These are phyloP conservation scores for Megaceryle maxima DNA, from an alignment of 2,113 vertebrate genomes.

Conservation along the genomic window DNA sequence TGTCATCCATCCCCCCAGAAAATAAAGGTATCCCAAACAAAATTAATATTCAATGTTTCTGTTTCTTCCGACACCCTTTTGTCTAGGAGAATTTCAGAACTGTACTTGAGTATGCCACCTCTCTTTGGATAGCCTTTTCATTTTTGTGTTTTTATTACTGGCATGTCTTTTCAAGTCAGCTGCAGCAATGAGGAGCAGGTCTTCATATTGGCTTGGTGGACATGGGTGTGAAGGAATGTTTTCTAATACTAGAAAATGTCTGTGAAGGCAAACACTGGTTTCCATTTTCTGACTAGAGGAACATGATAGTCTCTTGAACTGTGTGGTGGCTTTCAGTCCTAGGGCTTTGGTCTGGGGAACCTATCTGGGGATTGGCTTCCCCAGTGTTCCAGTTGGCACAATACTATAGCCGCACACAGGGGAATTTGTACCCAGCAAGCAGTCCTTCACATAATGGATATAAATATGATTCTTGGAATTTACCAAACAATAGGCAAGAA, in stretches of 20 bases:
- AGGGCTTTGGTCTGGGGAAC: not conserved
- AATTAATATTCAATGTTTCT: not conserved
- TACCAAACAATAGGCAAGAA: conserved; percentile 60
- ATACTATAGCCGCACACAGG: not conserved
- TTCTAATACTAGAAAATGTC: not conserved
- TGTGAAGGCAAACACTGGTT: not conserved
- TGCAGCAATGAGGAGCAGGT: not conserved
- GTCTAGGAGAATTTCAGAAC: not conserved
- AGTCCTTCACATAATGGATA: conserved; percentile 24
- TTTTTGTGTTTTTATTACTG: not conserved
- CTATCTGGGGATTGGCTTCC: not conserved
- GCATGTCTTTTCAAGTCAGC: not conserved
- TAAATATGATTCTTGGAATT: conserved; percentile 69
- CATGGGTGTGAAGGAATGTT: not conserved
- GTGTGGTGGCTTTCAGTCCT: not conserved
- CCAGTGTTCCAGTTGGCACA: conserved; percentile 30
- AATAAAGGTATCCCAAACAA: not conserved
- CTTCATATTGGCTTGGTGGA: not conserved
- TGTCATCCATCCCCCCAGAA: not conserved
- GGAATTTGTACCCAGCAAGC: not conserved
- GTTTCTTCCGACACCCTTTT: not conserved
- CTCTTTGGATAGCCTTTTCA: not conserved
- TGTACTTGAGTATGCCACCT: not conserved
- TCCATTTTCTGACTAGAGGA: not conserved
- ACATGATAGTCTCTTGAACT: not conserved